Conservation (phyloP, 2,888 invertebrate genomes). For the Coelogynopora nodosa region DNA sequence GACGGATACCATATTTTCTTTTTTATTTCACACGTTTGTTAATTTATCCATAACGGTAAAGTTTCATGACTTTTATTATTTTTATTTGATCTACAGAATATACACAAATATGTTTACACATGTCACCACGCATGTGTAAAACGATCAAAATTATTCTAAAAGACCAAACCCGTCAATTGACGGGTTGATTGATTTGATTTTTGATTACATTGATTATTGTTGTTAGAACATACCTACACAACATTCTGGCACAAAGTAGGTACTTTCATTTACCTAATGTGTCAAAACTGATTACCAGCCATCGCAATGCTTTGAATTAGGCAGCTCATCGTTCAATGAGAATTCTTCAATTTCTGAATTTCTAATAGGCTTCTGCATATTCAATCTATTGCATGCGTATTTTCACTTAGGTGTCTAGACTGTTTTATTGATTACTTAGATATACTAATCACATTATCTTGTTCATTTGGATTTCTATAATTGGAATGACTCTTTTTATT, state of each 20-base stretch:
- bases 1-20: background rate
- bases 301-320: no score
- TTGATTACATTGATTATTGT: background rate
- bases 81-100: background rate
- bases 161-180: background rate
- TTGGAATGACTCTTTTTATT: no score
- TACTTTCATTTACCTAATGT: background rate
- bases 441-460: no score
- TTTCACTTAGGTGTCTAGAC: no score
- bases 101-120: background rate
- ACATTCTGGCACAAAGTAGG: background rate
- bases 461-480: no score
- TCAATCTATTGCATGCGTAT: no score
- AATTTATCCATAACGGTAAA: background rate
- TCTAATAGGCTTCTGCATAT: background rate
- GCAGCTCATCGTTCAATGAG: background rate
- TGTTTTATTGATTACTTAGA: no score
- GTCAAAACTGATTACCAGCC: background rate
- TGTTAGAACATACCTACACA: background rate
- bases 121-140: background rate
- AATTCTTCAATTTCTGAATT: background rate
- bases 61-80: background rate
- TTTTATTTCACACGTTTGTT: background rate
- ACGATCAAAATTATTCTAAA: background rate
- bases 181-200: background rate